Evolutionary conservation across 2,888 invertebrate genomes (phyloP).

Genomic region (Watsonalla cultraria): DNA sequence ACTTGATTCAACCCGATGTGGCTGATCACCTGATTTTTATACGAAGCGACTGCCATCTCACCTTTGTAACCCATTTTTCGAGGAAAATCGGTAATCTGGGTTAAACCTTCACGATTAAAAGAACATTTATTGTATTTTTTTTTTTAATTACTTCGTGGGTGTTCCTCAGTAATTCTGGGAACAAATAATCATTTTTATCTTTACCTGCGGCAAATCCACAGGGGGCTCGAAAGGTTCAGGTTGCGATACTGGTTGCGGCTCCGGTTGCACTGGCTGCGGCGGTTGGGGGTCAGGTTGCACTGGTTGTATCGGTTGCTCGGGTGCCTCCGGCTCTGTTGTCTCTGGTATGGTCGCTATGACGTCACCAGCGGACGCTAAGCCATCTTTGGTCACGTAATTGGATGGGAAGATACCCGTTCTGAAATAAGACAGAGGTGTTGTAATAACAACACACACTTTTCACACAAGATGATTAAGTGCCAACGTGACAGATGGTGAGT

Average conservation of each 20-base stretch:
- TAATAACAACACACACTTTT: too few relatives aligned
- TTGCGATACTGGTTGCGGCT: neutral
- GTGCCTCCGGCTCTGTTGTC: conserved; percentile 44
- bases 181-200: neutral
- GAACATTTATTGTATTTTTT: too few relatives aligned
- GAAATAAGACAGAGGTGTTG: neutral
- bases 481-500: too few relatives aligned
- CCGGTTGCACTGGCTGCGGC: conserved; percentile 10
- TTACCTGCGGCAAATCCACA: conserved; percentile 4
- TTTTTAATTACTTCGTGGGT: too few relatives aligned
- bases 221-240: conserved; percentile 4
- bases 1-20: too few relatives aligned
- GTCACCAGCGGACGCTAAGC: conserved; percentile 53
- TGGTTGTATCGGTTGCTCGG: neutral
- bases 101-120: too few relatives aligned
- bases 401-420: conserved; percentile 97
- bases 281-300: conserved; percentile 51
- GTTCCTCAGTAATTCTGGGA: too few relatives aligned
- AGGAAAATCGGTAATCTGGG: too few relatives aligned
- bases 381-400: conserved; percentile 90
- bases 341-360: conserved; percentile 56
- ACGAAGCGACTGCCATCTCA: too few relatives aligned
- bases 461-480: too few relatives aligned
- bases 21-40: too few relatives aligned
- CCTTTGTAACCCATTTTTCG: too few relatives aligned